Evolutionary conservation across 53 echinoderm and acorn worm species (phyloP).

Genomic region (Paelopatides confundens): DNA sequence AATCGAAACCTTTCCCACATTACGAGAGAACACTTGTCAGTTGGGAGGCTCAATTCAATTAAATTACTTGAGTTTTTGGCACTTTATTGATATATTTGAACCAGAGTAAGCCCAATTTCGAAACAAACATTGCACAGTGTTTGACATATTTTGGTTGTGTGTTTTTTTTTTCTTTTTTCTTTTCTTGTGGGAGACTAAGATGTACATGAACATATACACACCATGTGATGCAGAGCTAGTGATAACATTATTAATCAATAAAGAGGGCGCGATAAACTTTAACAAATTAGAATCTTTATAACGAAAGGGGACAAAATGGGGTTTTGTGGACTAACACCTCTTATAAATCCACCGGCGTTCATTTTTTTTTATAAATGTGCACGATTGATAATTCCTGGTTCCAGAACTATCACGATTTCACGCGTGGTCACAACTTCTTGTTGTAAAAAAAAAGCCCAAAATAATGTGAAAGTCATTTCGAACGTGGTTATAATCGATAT

Average conservation of each 20-base stretch:
- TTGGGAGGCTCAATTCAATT: background rate
- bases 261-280: too few relatives aligned
- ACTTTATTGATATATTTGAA: background rate
- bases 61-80: background rate
- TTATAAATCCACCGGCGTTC: background rate
- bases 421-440: background rate
- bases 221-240: too few relatives aligned
- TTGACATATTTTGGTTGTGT: too few relatives aligned
- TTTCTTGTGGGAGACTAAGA: too few relatives aligned
- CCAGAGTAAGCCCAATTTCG: too few relatives aligned
- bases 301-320: too few relatives aligned
- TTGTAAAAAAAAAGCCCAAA: background rate
- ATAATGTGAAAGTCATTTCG: background rate
- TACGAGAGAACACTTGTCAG: background rate
- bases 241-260: too few relatives aligned
- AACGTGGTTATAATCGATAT: conserved; percentile 28
- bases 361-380: background rate
- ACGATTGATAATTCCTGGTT: background rate
- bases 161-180: too few relatives aligned
- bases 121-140: too few relatives aligned
- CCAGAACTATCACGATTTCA: background rate
- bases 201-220: too few relatives aligned
- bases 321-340: background rate
- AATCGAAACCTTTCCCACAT: background rate
- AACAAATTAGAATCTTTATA: too few relatives aligned